phyloP scores from a whole-genome alignment of 2,797 vertebrate genomes.

The Sebastolobus alascanus region DNA sequence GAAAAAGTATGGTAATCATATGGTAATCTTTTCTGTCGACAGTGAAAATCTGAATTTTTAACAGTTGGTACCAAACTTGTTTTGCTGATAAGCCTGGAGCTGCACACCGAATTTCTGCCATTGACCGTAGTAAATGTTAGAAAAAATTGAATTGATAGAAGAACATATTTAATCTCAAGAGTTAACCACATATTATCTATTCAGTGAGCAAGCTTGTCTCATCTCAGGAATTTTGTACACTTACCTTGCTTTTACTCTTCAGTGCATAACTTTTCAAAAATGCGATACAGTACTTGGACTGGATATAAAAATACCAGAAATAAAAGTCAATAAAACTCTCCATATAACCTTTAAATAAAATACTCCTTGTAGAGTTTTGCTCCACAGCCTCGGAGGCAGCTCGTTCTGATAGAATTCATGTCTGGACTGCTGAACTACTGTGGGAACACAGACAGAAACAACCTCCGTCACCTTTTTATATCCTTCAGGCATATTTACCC shows the following conservation, averaged over 20 bases:
- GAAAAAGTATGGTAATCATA: neutral
- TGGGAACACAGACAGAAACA: constrained; percentile 50
- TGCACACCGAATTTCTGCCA: neutral
- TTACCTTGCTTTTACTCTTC: neutral
- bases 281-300: neutral
- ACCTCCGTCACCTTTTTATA: constrained; percentile 16
- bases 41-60: neutral
- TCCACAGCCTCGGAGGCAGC: constrained; percentile 2
- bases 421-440: constrained; percentile 30
- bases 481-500: constrained; percentile 39
- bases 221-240: constrained; percentile 8
- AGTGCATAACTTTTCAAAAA: neutral
- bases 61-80: neutral
- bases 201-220: neutral
- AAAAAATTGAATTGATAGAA: neutral
- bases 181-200: neutral
- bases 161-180: constrained; percentile 16
- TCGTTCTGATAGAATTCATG: constrained; percentile 22
- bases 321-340: neutral
- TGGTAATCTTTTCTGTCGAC: neutral
- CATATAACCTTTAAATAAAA: constrained; percentile 26
- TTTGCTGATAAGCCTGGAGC: neutral
- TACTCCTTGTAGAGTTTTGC: constrained; percentile 11
- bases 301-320: constrained; percentile 12
- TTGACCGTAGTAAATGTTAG: neutral